These are phyloP conservation scores for Tinea pellionella DNA, from an alignment of 2,888 invertebrate species.

Conservation along the genomic window DNA sequence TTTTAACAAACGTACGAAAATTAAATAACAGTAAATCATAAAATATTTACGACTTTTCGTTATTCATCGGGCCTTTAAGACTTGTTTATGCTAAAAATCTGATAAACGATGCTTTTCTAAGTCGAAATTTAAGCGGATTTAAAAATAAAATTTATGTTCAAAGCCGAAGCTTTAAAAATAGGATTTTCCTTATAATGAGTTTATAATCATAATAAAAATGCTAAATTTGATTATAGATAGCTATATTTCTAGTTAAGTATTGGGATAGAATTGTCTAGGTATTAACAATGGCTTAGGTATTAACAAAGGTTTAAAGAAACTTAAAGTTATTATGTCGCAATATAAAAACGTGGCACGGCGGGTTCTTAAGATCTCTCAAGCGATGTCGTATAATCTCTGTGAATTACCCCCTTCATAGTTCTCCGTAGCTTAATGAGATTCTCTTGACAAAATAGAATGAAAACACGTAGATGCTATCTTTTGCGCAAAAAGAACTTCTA, in stretches of 20 bases:
- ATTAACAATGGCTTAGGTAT: no score
- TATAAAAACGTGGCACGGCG: not conserved
- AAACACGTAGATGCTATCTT: not conserved
- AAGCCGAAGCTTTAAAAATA: constrained; percentile 14
- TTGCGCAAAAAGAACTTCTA: not conserved
- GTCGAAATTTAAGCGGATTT: constrained; percentile 39
- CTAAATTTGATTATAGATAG: not conserved
- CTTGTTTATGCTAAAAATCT: constrained; percentile 8
- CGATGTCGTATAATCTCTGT: not conserved
- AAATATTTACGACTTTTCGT: not conserved
- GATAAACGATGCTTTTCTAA: constrained; percentile 32
- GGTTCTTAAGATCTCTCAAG: not conserved
- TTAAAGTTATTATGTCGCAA: not conserved
- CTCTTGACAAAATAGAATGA: not conserved
- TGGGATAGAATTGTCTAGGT: no score
- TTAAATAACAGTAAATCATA: not conserved
- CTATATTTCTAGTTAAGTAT: not conserved
- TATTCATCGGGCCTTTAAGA: constrained; percentile 3
- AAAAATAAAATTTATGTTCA: constrained; percentile 34
- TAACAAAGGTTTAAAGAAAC: not conserved
- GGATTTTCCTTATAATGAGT: not conserved
- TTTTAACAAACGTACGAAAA: not conserved
- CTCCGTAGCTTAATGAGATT: not conserved
- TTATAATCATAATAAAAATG: not conserved
- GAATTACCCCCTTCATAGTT: not conserved